Conservation (phyloP, 2,888 invertebrate species). For the Oxyteleia sp. region DNA sequence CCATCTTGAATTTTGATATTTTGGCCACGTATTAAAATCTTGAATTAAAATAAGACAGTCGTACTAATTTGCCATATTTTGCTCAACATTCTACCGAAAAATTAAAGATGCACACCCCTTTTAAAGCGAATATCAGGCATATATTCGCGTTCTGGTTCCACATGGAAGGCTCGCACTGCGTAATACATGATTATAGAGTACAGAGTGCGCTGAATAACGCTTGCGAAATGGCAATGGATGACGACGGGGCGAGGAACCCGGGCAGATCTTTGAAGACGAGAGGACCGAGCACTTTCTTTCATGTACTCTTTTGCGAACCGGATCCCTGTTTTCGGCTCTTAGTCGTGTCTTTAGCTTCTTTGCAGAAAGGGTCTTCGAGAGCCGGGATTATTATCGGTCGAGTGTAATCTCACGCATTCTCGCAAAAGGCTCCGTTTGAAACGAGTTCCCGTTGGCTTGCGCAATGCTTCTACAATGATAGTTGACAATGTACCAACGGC, state of each 20-base stretch:
- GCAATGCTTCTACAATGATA: slow-evolving; percentile 48
- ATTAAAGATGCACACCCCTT: slow-evolving; percentile 4
- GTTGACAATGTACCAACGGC: slow-evolving; percentile 58
- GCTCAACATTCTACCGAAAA: no score
- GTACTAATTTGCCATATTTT: no score
- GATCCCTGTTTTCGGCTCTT: slow-evolving; percentile 65
- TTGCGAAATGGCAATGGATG: slow-evolving; percentile 66
- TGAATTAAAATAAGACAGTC: no score
- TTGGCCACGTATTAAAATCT: no score
- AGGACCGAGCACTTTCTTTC: slow-evolving; percentile 63
- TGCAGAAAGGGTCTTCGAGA: slow-evolving; percentile 63
- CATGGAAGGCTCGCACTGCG: slow-evolving; percentile 53
- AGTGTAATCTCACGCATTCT: slow-evolving; percentile 68
- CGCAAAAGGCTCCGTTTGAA: slow-evolving; percentile 55
- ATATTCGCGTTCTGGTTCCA: slow-evolving; percentile 22
- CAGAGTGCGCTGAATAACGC: slow-evolving; percentile 62
- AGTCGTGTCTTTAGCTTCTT: slow-evolving; percentile 61
- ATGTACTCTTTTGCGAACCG: slow-evolving; percentile 65
- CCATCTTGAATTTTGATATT: no score
- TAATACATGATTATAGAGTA: slow-evolving; percentile 68
- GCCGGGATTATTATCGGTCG: slow-evolving; percentile 67
- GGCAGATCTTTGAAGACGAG: slow-evolving; percentile 64
- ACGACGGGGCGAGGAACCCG: slow-evolving; percentile 35
- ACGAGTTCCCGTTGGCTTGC: slow-evolving; percentile 44
- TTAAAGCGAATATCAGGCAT: slow-evolving; percentile 45